phyloP scores from a whole-genome alignment of 2,888 invertebrate genomes.

The Apamea sordens region DNA sequence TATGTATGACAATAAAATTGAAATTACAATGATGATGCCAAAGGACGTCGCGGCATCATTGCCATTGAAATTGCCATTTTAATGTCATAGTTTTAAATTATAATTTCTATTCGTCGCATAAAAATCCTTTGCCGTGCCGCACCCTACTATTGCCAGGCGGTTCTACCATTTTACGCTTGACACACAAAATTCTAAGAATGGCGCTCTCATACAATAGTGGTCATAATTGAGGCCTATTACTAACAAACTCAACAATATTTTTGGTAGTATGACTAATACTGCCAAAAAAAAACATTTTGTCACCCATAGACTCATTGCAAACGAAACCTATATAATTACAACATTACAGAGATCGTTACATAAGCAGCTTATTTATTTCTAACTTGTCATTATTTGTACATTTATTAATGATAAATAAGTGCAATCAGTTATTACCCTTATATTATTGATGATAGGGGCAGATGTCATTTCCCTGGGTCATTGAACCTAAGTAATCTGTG shows the following conservation, averaged over 20 bases:
- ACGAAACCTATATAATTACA: neutral
- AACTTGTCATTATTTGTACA: neutral
- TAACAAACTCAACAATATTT: neutral
- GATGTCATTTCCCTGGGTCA: neutral
- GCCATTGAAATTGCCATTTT: no score
- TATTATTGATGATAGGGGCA: neutral
- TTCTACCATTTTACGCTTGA: neutral
- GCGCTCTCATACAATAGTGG: neutral
- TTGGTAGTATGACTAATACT: conserved; percentile 17
- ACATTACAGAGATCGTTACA: neutral
- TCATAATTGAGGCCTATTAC: conserved; percentile 11
- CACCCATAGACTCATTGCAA: neutral
- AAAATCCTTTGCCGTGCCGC: no score
- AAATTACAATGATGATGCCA: no score
- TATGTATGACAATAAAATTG: neutral
- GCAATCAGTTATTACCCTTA: neutral
- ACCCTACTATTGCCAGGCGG: no score
- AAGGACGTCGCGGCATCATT: no score
- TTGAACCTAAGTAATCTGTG: neutral
- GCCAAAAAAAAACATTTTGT: neutral
- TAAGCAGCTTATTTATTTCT: neutral
- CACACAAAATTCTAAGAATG: conserved; percentile 35
- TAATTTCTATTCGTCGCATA: no score
- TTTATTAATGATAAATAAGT: conserved; percentile 5
- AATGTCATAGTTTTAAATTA: no score